Evolutionary conservation across 1,140 invertebrate species (phyloP), one percentile per base, ranked within the genome.

Genomic region (Notospermus geniculatus): DNA sequence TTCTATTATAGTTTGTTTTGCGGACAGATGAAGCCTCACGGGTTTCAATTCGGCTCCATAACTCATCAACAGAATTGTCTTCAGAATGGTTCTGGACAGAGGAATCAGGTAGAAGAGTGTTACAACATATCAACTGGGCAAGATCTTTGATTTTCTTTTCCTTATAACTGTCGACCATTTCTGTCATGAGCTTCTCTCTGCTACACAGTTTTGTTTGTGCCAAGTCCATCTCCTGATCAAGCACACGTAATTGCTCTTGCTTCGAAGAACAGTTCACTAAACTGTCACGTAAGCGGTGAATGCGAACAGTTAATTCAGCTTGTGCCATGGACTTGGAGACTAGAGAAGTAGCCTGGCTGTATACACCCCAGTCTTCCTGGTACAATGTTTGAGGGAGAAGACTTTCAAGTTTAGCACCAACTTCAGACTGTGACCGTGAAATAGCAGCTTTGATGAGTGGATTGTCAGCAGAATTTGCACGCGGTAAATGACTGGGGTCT

Each of bases 111-210:
- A 50, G n/a, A 5, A 27, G 25, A 19, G n/a, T 27, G n/a, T 50
- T 50, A 9, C 19, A 7, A 27, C 4, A 23, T 50, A 50, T 50
- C n/a, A 50, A 23, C n/a, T 27, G n/a, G 4, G 46, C 46, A 27
- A 50, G n/a, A 50, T 50, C 46, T 5, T 27, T 19, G n/a, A 50
- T 19, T 50, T 50, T 50, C 25, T 50, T 50, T 50, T 27, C 19
- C n/a, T 27, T 50, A 50, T 23, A 50, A 50, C 19, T 27, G 19
- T 19, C 25, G 5, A 50, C 19, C 25, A 50, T 50, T 50, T 50
- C 46, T 23, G n/a, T 19, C 46, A 50, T 50, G n/a, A 50, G 46
- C n/a, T 50, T 50, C n/a, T 50, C 46, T 23, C 46, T 19, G n/a
- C 25, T 50, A 23, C 25, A n/a, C 9, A 50, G n/a, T n/a, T 50